These are phyloP conservation scores for Drosophila greeni DNA, from an alignment of 2,888 invertebrate species.

Conservation along the genomic window DNA sequence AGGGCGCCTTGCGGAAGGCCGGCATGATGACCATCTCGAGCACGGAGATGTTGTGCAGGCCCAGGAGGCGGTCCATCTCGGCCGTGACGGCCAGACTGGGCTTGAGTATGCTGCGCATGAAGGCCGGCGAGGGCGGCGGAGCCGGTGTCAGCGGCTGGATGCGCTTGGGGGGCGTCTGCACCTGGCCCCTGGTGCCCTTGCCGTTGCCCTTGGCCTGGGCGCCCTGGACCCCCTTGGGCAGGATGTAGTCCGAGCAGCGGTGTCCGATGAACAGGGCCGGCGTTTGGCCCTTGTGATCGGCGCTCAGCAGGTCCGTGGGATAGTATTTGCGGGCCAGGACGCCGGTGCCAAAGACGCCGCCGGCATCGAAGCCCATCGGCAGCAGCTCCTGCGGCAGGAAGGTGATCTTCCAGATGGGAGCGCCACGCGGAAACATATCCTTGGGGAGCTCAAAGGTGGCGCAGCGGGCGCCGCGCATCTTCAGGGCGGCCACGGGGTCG, in stretches of 20 bases:
- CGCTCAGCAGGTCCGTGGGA: constrained; percentile 20
- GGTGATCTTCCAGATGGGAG: constrained; percentile 25
- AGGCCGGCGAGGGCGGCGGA: background rate
- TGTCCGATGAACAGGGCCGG: constrained; percentile 21
- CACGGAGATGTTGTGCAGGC: background rate
- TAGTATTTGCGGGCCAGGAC: constrained; percentile 35
- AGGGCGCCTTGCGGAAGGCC: background rate
- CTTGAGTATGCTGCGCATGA: background rate
- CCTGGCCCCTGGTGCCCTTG: background rate
- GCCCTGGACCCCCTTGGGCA: background rate
- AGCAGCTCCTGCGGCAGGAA: constrained; percentile 29
- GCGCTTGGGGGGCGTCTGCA: background rate
- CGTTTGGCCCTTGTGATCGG: constrained; percentile 24
- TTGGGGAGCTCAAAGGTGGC: constrained; percentile 25
- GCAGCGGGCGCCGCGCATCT: background rate
- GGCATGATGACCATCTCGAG: background rate
- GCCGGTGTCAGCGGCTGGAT: background rate
- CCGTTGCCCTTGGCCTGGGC: background rate
- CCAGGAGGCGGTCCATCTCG: background rate
- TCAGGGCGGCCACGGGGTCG: constrained; percentile 5
- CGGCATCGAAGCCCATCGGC: constrained; percentile 27
- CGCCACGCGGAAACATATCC: constrained; percentile 16
- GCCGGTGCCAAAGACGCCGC: constrained; percentile 31
- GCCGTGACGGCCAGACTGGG: background rate
- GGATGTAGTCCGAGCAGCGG: background rate